These are phyloP conservation scores for Trypoxylus dichotomus DNA, from an alignment of 1,140 invertebrate species.

Conservation along the genomic window DNA sequence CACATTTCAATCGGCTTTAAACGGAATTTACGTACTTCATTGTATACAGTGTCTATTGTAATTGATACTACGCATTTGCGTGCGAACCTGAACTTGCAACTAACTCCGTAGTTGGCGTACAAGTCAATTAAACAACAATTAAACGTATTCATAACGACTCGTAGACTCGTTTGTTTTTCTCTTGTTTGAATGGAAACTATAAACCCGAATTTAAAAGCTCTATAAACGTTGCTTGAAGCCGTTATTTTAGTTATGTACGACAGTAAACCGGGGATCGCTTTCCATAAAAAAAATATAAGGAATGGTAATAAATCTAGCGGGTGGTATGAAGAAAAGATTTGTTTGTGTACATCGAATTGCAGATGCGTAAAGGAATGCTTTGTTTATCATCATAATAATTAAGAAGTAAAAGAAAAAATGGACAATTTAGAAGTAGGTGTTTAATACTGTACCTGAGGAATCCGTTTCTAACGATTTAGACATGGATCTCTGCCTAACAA, in stretches of 20 bases:
- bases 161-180: background rate
- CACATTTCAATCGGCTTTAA: background rate
- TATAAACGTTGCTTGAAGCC: background rate
- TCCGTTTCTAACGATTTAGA: conserved; percentile 56
- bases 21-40: background rate
- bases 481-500: conserved; percentile 59
- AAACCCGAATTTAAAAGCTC: background rate
- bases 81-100: background rate
- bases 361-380: too few species aligned
- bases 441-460: conserved; percentile 2
- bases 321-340: too few species aligned
- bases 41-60: background rate
- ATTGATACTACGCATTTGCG: background rate
- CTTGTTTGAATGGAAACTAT: background rate
- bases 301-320: background rate
- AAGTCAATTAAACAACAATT: conserved; percentile 13
- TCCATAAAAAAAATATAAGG: background rate
- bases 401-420: too few species aligned
- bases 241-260: background rate
- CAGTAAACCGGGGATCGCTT: background rate
- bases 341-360: too few species aligned
- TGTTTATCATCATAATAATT: too few species aligned
- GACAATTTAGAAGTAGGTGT: too few species aligned
- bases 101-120: background rate
- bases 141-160: background rate